Base-by-base conservation (phyloP, 1,140 invertebrate genomes). In the Elymnias hypermnestra region DNA sequence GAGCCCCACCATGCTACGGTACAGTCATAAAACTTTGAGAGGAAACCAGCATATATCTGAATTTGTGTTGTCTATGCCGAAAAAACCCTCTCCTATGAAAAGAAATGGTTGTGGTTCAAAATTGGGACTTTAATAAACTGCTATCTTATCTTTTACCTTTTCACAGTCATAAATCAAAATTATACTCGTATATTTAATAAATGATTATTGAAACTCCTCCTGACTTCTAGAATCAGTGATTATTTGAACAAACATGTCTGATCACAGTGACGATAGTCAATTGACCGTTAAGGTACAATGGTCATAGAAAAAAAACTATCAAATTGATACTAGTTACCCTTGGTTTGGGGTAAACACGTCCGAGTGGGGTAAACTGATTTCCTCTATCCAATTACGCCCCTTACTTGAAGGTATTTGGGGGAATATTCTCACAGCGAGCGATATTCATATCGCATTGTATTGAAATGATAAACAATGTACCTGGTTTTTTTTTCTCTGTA, bases 331-430 rank as follows among this genome's bases (percentile, higher is more conserved):
- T 69, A 70, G 60, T 69, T 73, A 63, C 62, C 66, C 67, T 63
- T 68, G 65, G 72, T 75, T 72, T 72, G 68, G 74, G 73, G 68
- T 74, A 84, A 82, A 82, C 64, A 83, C 69, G 66, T 77, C 59
- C 60, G 66, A 78, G 75, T 84, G 74, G 75, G 77, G 76, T 75
- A 81, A 84, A 82, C 76, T 82, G 77, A 82, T 82, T 82, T 66
- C 47, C 59, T 74, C 64, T 78, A 84, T 84, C 72, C 81, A 81
- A 82, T 84, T 84, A 84, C 72, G 61, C 59, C 70, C 75, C 73
- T 63, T 57, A 38, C 43, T 15, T 23, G n/a, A 31, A 40, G 36
- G 38, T 44, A 52, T 44, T 31, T 19, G 35, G 48, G n/a, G 31
- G n/a, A 31, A 33, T 51, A 51, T 51, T 51, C 33, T 7, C 22